phyloP scores from a whole-genome alignment of 2,888 invertebrate species.

The Therioaphis trifolii region DNA sequence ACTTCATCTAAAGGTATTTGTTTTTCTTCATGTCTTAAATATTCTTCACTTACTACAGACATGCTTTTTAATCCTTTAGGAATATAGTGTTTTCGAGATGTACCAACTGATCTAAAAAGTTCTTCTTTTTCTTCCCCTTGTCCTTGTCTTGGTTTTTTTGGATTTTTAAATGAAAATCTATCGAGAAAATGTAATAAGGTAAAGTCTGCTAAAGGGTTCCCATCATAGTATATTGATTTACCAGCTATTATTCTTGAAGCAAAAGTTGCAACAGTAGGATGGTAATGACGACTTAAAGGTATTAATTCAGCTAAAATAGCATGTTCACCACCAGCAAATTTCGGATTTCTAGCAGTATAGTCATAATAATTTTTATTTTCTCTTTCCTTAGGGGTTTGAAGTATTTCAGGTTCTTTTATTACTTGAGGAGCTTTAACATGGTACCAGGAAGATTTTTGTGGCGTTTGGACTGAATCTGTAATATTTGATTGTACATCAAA shows the following conservation, averaged over 20 bases:
- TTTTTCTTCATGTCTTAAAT: slow-evolving; percentile 76
- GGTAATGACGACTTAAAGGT: slow-evolving; percentile 80
- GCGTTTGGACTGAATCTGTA: background rate
- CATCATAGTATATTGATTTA: slow-evolving; percentile 76
- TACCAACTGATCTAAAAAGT: slow-evolving; percentile 62
- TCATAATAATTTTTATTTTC: slow-evolving; percentile 71
- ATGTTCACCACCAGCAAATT: slow-evolving; percentile 82
- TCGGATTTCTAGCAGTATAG: slow-evolving; percentile 83
- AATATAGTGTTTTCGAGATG: slow-evolving; percentile 70
- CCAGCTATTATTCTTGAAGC: slow-evolving; percentile 82
- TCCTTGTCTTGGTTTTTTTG: slow-evolving; percentile 75
- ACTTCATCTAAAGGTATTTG: slow-evolving; percentile 91
- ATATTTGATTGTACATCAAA: slow-evolving; percentile 68
- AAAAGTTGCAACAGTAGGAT: slow-evolving; percentile 92
- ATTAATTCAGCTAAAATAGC: slow-evolving; percentile 82
- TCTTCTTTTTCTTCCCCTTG: slow-evolving; percentile 67
- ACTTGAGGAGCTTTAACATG: slow-evolving; percentile 62
- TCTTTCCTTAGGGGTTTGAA: slow-evolving; percentile 33
- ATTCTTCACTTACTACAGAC: slow-evolving; percentile 79
- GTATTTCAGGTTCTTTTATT: background rate
- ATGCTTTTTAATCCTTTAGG: slow-evolving; percentile 79
- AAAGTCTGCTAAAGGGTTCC: slow-evolving; percentile 94
- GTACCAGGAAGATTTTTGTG: slow-evolving; percentile 62
- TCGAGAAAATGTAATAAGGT: slow-evolving; percentile 91
- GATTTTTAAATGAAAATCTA: slow-evolving; percentile 95